Base-by-base conservation (phyloP, 2,113 vertebrate species). In the Heterochromis multidens region DNA sequence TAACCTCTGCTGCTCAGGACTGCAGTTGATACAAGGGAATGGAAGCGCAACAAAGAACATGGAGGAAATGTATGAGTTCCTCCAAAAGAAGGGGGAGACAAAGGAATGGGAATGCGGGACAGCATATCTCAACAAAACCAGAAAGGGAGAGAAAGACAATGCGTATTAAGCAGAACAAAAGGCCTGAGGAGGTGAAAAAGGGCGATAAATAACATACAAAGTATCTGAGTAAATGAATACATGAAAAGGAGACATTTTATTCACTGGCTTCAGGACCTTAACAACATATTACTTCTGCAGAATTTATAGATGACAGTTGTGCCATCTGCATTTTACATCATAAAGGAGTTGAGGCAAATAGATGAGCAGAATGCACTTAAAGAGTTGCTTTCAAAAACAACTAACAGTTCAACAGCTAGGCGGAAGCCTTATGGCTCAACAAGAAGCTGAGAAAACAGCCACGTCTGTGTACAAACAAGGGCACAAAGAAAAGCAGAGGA, bases 61-160 rank as follows among this genome's bases (percentile, higher is more conserved):
- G 61, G 79, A 86, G 89, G 76, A 91, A 91, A 88, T 92, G 77
- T 89, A 81, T 78, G 81, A 86, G 81, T 90, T 93, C 81, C 81
- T 90, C 63, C 82, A 70, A 49, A 84, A 78, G 77, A 62, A 6
- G 63, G 17, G 63, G 80, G 25, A 72, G 76, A 87, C 70, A 90
- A 87, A 81, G 60, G 40, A 90, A 87, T 70, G 84, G 80, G 76
- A 87, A 87, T 80, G 58, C 84, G 82, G 61, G 80, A 80, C 78
- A 58, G 67, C 83, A 65, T 91, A 91, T 94, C 88, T 92, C 67
- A 29, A 86, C 77, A 81, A 91, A 88, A 91, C 61, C 83, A 92
- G 88, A 88, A 60, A 84, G 65, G 72, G 59, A 79, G 58, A 74
- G 58, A 83, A 60, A 79, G 27, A 79, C 35, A 80, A 88, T 72